A percentile compares a stretch with the other conserved stretches of the same genome.
Evolutionary conservation across 2,797 vertebrate genomes (phyloP).

Genomic region (Helostoma temminkii): DNA sequence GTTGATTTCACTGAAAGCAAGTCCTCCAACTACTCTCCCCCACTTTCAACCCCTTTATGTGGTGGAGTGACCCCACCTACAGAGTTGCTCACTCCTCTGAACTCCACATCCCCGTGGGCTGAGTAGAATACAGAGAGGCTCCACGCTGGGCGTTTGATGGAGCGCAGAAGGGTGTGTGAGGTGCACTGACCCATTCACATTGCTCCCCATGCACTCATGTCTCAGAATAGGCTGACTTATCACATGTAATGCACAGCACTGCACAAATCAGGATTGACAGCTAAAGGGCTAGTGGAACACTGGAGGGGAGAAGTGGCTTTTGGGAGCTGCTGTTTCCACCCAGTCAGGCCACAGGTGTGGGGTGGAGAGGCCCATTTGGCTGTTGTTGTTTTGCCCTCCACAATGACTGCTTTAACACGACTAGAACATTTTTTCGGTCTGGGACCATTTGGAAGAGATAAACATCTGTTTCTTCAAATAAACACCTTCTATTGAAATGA

Average conservation of each 20-base stretch:
- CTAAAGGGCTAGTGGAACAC: slow-evolving; percentile 33
- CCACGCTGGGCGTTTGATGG: slow-evolving; percentile 90
- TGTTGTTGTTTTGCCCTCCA: slow-evolving; percentile 51
- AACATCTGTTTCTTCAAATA: slow-evolving; percentile 6
- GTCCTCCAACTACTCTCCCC: slow-evolving; percentile 48
- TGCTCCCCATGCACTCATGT: slow-evolving; percentile 69
- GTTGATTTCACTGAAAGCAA: slow-evolving; percentile 56
- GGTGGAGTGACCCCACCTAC: too few relatives aligned
- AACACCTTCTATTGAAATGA: not conserved
- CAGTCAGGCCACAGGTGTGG: slow-evolving; percentile 63
- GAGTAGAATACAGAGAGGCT: slow-evolving; percentile 80
- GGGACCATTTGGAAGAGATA: slow-evolving; percentile 49
- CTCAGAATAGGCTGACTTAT: slow-evolving; percentile 64
- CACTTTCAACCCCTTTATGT: slow-evolving; percentile 64
- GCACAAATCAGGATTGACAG: slow-evolving; percentile 66
- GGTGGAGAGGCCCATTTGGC: slow-evolving; percentile 68
- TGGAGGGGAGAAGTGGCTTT: slow-evolving; percentile 50
- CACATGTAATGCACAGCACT: slow-evolving; percentile 60
- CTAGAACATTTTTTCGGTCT: not conserved
- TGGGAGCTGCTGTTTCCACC: slow-evolving; percentile 55
- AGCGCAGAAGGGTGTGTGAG: slow-evolving; percentile 92
- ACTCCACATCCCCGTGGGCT: slow-evolving; percentile 53
- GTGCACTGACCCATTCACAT: slow-evolving; percentile 87
- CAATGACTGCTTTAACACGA: slow-evolving; percentile 28
- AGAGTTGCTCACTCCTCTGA: slow-evolving; percentile 43